These are phyloP conservation scores for Itoplectis maculator DNA, from an alignment of 2,888 invertebrate species.

Conservation along the genomic window DNA sequence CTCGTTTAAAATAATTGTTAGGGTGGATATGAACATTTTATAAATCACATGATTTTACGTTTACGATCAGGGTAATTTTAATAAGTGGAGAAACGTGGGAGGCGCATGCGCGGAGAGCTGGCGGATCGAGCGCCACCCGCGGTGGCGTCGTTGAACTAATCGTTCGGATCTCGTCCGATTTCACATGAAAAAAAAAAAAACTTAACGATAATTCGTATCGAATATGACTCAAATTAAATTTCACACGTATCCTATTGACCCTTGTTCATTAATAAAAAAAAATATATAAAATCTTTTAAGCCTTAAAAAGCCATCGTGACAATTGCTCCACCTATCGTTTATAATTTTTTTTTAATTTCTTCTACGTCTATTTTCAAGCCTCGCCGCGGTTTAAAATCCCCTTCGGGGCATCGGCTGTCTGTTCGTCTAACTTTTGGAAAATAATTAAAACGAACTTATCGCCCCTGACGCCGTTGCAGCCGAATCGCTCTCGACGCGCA, in stretches of 20 bases:
- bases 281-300: too few relatives aligned
- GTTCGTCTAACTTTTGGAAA: slow-evolving; percentile 32
- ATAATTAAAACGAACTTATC: slow-evolving; percentile 32
- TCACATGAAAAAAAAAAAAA: background rate
- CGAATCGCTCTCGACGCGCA: background rate
- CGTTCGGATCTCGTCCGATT: background rate
- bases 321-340: background rate
- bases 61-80: too few relatives aligned
- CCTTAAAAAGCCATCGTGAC: background rate
- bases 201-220: too few relatives aligned
- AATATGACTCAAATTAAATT: too few relatives aligned
- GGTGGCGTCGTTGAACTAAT: slow-evolving; percentile 3
- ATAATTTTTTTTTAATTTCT: background rate
- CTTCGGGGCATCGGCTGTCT: background rate
- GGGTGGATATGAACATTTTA: too few relatives aligned
- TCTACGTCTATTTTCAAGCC: background rate
- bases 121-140: background rate
- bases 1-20: background rate
- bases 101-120: background rate
- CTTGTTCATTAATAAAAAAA: too few relatives aligned
- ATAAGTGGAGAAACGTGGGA: too few relatives aligned
- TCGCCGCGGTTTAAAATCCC: background rate
- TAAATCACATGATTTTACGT: too few relatives aligned
- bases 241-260: too few relatives aligned
- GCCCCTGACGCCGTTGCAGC: slow-evolving; percentile 9